A percentile compares a stretch with the other conserved stretches of the same genome.
phyloP scores from a whole-genome alignment of 2,797 vertebrate genomes.

The Sebastes itinus region DNA sequence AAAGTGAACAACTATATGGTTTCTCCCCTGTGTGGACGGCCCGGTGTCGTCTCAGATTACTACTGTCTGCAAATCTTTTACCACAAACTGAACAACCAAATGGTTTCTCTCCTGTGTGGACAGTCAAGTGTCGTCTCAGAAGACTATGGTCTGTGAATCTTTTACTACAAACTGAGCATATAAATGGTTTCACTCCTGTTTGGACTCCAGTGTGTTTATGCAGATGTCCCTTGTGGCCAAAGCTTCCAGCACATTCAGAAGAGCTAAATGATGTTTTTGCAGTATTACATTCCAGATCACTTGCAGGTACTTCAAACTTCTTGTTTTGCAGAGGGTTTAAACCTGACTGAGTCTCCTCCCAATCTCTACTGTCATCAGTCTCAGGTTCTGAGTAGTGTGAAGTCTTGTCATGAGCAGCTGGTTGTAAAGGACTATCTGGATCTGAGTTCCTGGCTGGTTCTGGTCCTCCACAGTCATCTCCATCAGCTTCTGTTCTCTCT shows the following conservation, averaged over 20 bases:
- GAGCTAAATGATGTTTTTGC: too few species aligned
- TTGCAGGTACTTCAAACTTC: too few species aligned
- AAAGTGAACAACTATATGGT: neutral
- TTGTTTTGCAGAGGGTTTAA: neutral
- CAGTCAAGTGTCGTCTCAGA: neutral
- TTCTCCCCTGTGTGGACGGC: neutral
- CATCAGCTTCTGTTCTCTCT: too few species aligned
- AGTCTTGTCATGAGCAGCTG: neutral
- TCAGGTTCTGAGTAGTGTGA: neutral
- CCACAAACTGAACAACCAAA: neutral
- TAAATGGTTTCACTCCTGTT: neutral
- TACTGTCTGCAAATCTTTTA: neutral
- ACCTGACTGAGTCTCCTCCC: neutral
- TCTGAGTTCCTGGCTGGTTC: too few species aligned
- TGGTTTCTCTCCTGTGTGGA: neutral
- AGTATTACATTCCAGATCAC: neutral
- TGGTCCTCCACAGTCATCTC: too few species aligned
- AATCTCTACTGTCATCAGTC: neutral
- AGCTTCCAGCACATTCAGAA: too few species aligned
- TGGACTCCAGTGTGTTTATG: neutral
- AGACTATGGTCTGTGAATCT: neutral
- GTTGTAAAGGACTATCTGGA: too few species aligned
- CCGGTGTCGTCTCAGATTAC: neutral
- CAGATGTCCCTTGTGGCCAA: too few species aligned
- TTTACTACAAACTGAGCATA: neutral